Base-by-base conservation (phyloP, 1,140 invertebrate genomes). In the Cylas formicarius region DNA sequence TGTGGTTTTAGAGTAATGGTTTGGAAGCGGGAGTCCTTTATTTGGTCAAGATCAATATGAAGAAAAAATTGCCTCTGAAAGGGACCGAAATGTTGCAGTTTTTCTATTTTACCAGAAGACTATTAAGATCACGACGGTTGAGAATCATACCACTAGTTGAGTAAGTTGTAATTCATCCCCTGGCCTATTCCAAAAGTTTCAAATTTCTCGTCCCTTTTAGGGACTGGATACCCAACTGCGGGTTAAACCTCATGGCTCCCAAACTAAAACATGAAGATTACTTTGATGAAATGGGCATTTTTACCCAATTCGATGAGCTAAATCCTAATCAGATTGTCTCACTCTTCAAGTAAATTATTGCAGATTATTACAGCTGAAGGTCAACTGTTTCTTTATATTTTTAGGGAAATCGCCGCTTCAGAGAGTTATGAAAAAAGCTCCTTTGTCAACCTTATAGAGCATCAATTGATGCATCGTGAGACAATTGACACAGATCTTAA, bases 161-260 rank as follows among this genome's bases (percentile, higher is more conserved):
- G 47, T 55, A 34, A 44, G 41, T 45, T 51, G 19, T 18, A 16
- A n/a, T n/a, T n/a, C n/a, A n/a, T n/a, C n/a, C n/a, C n/a, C n/a
- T n/a, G n/a, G n/a, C n/a, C n/a, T n/a, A 38, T 31, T 14, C 8
- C 24, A 32, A 10, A 35, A 27, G 13, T 37, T 8, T 11, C n/a
- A 41, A 8, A 6, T 36, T 8, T 19, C 7, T 36, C 18, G 19
- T 2, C 5, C 11, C 8, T 53, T 53, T 44, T 41, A 65, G 61
- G 32, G 58, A 60, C 46, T 61, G 55, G 50, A 36, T 65, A 0
- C 58, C 61, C 3, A 53, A 48, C 4, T 54, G 50, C 32, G 62
- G 62, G 4, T 8, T 43, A 44, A 36, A 52, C 32, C 36, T 61
- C 24, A 49, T 62, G 23, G 3, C 55, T 9, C 61, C 54, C 8